Conservation (phyloP, 2,797 vertebrate genomes). For the Centroberyx gerrardi region DNA sequence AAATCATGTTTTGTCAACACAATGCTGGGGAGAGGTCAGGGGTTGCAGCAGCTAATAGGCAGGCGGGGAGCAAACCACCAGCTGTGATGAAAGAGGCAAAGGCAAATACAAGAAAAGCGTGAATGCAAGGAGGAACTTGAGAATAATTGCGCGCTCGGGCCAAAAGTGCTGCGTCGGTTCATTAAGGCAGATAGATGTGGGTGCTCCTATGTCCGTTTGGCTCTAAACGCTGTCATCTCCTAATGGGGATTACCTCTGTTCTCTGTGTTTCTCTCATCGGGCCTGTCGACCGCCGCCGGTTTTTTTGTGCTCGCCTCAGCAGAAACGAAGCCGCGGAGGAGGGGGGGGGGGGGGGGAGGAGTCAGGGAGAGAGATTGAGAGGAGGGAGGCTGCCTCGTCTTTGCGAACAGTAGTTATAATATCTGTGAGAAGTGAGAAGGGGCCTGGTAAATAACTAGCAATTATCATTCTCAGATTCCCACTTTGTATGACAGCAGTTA, state of each 20-base stretch:
- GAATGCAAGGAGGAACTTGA: slow-evolving; percentile 28
- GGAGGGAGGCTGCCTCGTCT: not conserved
- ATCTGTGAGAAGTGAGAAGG: not conserved
- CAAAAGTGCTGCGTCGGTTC: slow-evolving; percentile 62
- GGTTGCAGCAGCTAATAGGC: slow-evolving; percentile 59
- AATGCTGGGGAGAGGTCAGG: slow-evolving; percentile 27
- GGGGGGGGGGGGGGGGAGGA: slow-evolving; percentile 13
- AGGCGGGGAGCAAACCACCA: slow-evolving; percentile 15
- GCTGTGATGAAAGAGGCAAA: slow-evolving; percentile 19
- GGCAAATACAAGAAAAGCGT: slow-evolving; percentile 28
- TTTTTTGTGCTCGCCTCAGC: slow-evolving; percentile 67
- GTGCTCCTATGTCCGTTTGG: slow-evolving; percentile 44
- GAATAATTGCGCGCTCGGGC: slow-evolving; percentile 60
- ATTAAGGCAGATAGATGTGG: slow-evolving; percentile 60
- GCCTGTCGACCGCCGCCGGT: slow-evolving; percentile 19
- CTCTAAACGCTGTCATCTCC: slow-evolving; percentile 61
- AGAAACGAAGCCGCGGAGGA: slow-evolving; percentile 28
- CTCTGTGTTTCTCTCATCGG: slow-evolving; percentile 10
- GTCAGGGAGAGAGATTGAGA: no score
- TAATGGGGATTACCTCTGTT: slow-evolving; percentile 64
- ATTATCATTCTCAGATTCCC: not conserved
- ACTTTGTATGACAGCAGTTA: not conserved
- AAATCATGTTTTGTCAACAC: slow-evolving; percentile 62
- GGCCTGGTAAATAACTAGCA: not conserved
- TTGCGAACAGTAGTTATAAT: not conserved